Base-by-base conservation (phyloP, 2,797 vertebrate genomes). In the Crenichthys baileyi region DNA sequence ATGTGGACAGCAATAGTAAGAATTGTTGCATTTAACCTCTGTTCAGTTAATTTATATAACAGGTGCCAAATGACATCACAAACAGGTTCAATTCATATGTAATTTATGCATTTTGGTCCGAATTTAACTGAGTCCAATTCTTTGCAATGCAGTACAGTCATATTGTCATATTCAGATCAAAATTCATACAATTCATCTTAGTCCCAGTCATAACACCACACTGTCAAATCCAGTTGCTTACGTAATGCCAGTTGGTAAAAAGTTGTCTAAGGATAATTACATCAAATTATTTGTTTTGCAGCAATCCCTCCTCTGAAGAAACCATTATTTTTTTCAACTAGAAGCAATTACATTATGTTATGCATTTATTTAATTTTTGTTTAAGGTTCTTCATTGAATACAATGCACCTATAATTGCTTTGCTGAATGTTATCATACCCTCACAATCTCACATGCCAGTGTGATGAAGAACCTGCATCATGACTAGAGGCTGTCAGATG, bases 401-500 rank as follows among this genome's bases (percentile, higher is more conserved):
- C 11, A 68, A 12, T 68, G 39, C 39, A n/a, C 13, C 39, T 5
- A 41, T 44, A 7, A 1, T 68, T 39, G 20, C 44, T 68, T 22
- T n/a, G n/a, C 1, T n/a, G 22, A 44, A 44, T 5, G 39, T 68
- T 46, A 68, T 26, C 26, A 70, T 46, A 26, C 5, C 41, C 24
- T 26, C 67, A 26, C 41, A 70, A 46, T 46, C 24, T 15, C 67
- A 12, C 11, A 70, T 46, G 39, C n/a, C 22, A 60, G 72, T 70
- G 81, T 85, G 56, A 72, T 61, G 31, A 83, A 72, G 58, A 79
- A 83, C 78, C 55, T n/a, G n/a, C 72, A 72, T 65, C 78, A 82
- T 77, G 44, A 56, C 56, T 68, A 0, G 4, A 73, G 44, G 3
- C 68, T 75, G 22, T 73, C 26, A 2, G 11, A 13, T 44, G 60